Evolutionary conservation across 2,888 invertebrate genomes (phyloP), one percentile per base, ranked within the genome.

Genomic region (Trissolcus japonicus): DNA sequence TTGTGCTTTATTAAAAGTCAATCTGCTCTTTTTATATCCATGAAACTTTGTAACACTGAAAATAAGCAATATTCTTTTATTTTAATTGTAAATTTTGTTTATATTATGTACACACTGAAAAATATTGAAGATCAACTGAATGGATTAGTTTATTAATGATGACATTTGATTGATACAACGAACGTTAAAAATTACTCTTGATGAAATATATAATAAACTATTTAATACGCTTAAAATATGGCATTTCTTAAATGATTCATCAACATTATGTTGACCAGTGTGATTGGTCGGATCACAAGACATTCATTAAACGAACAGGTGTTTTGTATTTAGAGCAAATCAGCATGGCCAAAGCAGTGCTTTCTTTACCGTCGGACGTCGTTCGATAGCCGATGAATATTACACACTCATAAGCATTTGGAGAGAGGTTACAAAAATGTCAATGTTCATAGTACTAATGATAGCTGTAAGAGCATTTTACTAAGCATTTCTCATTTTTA

Each of bases 381-480:
- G 73, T 48, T 66, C 72, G 72, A 72, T 72, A 72, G 16, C 19
- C 40, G 16, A 65, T 59, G 65, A 72, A 72, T 72, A 72, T 65
- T 65, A 54, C 59, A 59, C 19, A 48, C 53, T 59, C 72, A 54
- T 55, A 60, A 65, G 60, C 48, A 72, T 40, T 57, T 46, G 54
- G 54, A 46, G 50, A 54, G 54, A 57, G 57, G 41, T 19, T 40
- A 72, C 53, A 63, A 60, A 72, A 59, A 46, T 54, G 59, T 65
- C 65, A 51, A 72, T 63, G 54, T 63, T 48, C 55, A 40, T 50
- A 46, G 16, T 55, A 59, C 35, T 59, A 53, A 51, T 63, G 63
- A 71, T 68, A 25, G 40, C n/a, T 35, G 0, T 14, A 60, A 53
- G 51, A 21, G 41, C 11, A 54, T 68, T 60, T 41, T 16, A 46